phyloP scores from a whole-genome alignment of 1,140 invertebrate genomes.

The Cherax destructor region DNA sequence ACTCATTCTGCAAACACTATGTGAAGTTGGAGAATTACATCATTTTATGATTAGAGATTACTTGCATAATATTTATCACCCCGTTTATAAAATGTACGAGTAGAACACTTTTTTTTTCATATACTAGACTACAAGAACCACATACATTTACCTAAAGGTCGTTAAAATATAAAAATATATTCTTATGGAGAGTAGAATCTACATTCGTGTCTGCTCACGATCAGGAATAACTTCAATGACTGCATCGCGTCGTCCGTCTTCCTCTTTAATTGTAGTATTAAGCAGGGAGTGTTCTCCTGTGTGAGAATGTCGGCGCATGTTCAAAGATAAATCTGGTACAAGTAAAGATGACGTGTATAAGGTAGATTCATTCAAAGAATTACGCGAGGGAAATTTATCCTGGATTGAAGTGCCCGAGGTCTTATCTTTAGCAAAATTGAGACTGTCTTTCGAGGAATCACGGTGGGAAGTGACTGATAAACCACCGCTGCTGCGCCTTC shows the following conservation, averaged over 20 bases:
- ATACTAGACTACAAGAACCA: too few species aligned
- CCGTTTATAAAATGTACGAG: too few species aligned
- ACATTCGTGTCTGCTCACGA: conserved; percentile 38
- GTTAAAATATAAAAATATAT: background rate
- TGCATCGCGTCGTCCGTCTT: conserved; percentile 22
- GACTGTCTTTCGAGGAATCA: conserved; percentile 35
- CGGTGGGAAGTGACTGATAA: conserved; percentile 18
- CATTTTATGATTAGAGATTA: too few species aligned
- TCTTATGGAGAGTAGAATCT: background rate
- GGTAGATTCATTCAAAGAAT: background rate
- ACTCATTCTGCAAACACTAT: too few species aligned
- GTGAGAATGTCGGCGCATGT: conserved; percentile 4
- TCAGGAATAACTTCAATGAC: conserved; percentile 44
- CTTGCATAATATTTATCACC: too few species aligned
- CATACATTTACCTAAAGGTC: too few species aligned
- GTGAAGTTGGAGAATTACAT: too few species aligned
- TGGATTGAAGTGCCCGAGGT: too few species aligned
- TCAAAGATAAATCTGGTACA: background rate
- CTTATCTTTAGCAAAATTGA: conserved; percentile 2
- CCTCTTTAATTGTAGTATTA: conserved; percentile 50
- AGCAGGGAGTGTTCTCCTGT: conserved; percentile 45
- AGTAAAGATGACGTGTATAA: background rate
- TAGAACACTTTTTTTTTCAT: too few species aligned
- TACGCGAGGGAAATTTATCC: background rate
- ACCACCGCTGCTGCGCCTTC: conserved; percentile 26